Evolutionary conservation across 1,140 invertebrate genomes (phyloP).

Genomic region (Megalonaias nervosa): DNA sequence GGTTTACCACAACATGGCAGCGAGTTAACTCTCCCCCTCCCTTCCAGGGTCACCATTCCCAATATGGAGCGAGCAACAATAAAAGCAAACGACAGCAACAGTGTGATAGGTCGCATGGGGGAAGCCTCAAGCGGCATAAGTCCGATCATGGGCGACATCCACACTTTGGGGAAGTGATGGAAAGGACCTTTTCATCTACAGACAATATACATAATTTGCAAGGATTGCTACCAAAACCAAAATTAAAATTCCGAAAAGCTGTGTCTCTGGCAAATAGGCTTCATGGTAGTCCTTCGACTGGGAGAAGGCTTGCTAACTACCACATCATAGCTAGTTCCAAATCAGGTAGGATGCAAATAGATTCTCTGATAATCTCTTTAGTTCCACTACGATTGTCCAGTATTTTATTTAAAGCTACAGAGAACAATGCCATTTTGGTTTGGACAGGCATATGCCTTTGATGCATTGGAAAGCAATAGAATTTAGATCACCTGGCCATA

Average conservation of each 20-base stretch:
- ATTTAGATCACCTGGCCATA: not conserved
- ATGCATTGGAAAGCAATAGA: not conserved
- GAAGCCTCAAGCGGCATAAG: conserved; percentile 72
- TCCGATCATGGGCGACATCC: conserved; percentile 63
- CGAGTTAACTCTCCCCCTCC: conserved; percentile 48
- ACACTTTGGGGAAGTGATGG: conserved; percentile 60
- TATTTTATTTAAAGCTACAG: not conserved
- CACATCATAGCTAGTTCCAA: conserved; percentile 66
- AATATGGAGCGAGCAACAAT: conserved; percentile 12
- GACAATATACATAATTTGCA: conserved; percentile 74
- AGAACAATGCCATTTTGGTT: conserved; percentile 1
- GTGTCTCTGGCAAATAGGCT: conserved; percentile 65
- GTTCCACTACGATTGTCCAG: not conserved
- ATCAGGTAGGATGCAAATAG: conserved; percentile 59
- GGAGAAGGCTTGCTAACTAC: conserved; percentile 66
- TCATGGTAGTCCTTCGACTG: conserved; percentile 67
- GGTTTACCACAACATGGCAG: conserved; percentile 62
- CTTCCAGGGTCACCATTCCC: conserved; percentile 23
- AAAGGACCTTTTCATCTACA: conserved; percentile 62
- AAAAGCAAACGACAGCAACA: not conserved
- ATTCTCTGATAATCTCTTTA: not conserved
- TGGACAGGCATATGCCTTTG: not conserved
- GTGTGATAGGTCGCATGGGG: conserved; percentile 35
- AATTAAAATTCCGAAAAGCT: conserved; percentile 67
- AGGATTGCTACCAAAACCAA: conserved; percentile 54